A percentile compares a stretch with the other conserved stretches of the same genome.
These are phyloP conservation scores for Meteorus colon DNA, from an alignment of 2,888 invertebrate species.

Conservation along the genomic window DNA sequence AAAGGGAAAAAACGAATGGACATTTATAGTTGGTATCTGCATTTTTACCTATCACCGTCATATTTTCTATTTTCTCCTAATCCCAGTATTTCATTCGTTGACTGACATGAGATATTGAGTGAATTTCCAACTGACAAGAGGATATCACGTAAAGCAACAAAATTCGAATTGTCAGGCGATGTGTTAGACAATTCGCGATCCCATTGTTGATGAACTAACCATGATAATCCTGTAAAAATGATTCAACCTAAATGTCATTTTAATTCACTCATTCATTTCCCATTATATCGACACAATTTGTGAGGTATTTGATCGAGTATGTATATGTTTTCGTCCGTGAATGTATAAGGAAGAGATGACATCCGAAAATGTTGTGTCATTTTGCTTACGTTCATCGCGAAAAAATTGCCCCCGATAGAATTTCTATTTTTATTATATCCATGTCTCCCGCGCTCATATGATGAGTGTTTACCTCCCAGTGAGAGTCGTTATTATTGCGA, in stretches of 20 bases:
- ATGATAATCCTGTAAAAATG: conserved; percentile 28
- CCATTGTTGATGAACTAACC: conserved; percentile 29
- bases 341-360: not conserved
- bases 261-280: not conserved
- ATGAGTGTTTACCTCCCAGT: conserved; percentile 50
- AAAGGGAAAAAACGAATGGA: not conserved
- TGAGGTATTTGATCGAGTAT: not conserved
- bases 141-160: conserved; percentile 65
- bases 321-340: not conserved
- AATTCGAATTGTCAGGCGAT: conserved; percentile 54
- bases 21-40: not conserved
- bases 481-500: conserved; percentile 55
- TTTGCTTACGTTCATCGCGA: conserved; percentile 31
- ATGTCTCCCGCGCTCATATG: conserved; percentile 53
- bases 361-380: conserved; percentile 1
- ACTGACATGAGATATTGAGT: conserved; percentile 45
- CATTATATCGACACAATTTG: not conserved
- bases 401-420: conserved; percentile 56
- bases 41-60: conserved; percentile 43
- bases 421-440: conserved; percentile 56
- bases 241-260: not conserved
- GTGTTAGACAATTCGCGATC: conserved; percentile 53
- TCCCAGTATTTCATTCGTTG: not conserved
- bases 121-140: conserved; percentile 58
- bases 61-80: conserved; percentile 34